Conservation (phyloP, 2,113 vertebrate species). For the Amazona vittata region DNA sequence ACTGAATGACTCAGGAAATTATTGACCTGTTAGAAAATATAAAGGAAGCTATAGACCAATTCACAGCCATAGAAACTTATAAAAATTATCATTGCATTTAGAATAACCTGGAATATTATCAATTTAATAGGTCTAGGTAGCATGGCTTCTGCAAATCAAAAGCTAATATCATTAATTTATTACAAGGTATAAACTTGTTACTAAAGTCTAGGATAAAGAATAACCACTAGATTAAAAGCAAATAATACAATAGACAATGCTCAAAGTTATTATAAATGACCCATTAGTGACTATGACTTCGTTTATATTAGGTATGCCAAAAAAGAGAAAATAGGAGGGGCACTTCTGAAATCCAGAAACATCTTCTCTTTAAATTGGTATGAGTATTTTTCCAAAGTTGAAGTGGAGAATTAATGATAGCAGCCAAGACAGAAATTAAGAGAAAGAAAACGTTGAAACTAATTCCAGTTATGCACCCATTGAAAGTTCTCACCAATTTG, state of each 20-base stretch:
- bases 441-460: neutral
- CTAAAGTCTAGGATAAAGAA: neutral
- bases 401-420: neutral
- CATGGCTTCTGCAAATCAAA: neutral
- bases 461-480: neutral
- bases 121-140: neutral
- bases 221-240: neutral
- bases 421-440: neutral
- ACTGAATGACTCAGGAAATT: neutral
- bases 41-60: neutral
- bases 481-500: conserved; percentile 28
- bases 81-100: neutral
- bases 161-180: neutral
- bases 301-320: neutral
- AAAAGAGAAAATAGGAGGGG: neutral
- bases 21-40: neutral
- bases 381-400: neutral
- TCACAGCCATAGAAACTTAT: neutral
- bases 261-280: neutral
- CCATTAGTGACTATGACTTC: neutral
- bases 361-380: neutral
- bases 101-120: neutral
- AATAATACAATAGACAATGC: neutral
- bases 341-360: neutral
- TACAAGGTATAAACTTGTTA: neutral